A percentile compares a stretch with the other conserved stretches of the same genome.
phyloP scores from a whole-genome alignment of 2,888 invertebrate species.

The Tetragonisca angustula region DNA sequence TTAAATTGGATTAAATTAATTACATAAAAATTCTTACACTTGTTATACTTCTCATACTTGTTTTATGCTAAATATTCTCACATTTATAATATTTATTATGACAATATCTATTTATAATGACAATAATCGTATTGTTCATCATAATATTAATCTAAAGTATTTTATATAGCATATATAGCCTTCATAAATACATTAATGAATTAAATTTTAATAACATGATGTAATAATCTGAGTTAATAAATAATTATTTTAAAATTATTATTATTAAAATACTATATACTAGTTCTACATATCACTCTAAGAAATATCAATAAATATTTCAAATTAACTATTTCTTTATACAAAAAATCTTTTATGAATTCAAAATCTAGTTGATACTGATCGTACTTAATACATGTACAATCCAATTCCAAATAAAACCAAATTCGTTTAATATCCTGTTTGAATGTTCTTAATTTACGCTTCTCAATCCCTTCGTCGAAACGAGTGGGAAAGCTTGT shows the following conservation, averaged over 20 bases:
- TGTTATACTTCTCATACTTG: too few relatives aligned
- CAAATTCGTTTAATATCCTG: slow-evolving; percentile 8
- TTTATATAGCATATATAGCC: too few relatives aligned
- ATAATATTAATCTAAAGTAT: too few relatives aligned
- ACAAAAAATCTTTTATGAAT: neutral
- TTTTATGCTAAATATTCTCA: too few relatives aligned
- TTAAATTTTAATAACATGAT: neutral
- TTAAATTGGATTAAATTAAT: too few relatives aligned
- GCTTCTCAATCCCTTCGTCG: slow-evolving; percentile 43
- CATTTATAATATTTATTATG: too few relatives aligned
- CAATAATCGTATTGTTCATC: too few relatives aligned
- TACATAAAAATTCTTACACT: too few relatives aligned
- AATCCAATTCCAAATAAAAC: slow-evolving; percentile 8
- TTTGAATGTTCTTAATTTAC: slow-evolving; percentile 58
- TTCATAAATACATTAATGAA: neutral
- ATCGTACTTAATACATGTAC: neutral
- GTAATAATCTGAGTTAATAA: neutral
- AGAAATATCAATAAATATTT: neutral
- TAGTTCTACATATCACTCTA: neutral
- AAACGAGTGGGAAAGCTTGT: slow-evolving; percentile 49
- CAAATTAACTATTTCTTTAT: neutral
- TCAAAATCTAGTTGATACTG: neutral
- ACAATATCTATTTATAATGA: too few relatives aligned
- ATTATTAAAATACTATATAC: neutral
- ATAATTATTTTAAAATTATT: neutral